These are phyloP conservation scores for Tridacna gigas DNA, from an alignment of 2,888 invertebrate species.

Conservation along the genomic window DNA sequence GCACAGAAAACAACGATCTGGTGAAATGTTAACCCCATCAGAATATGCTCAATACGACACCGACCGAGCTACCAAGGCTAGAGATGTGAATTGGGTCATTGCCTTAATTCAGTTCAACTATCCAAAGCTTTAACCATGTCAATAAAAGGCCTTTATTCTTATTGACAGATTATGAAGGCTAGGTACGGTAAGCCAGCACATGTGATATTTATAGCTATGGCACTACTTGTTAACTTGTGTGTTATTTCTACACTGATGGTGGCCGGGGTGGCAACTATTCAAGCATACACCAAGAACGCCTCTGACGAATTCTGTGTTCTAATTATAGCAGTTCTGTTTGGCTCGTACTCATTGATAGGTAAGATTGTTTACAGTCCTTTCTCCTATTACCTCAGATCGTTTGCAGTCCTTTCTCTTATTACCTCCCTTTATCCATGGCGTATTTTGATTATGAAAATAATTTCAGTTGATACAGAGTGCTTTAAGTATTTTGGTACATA, in stretches of 20 bases:
- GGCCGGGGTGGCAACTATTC: constrained; percentile 73
- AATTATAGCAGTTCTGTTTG: constrained; percentile 78
- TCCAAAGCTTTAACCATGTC: not conserved
- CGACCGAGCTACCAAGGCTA: no score
- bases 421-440: no score
- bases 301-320: constrained; percentile 78
- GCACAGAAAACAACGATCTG: no score
- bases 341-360: constrained; percentile 76
- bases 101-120: not conserved
- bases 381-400: not conserved
- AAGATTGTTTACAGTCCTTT: not conserved
- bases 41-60: no score
- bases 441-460: no score
- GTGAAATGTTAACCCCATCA: no score
- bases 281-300: constrained; percentile 73
- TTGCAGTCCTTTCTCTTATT: no score
- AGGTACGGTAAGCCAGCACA: constrained; percentile 77
- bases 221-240: constrained; percentile 78
- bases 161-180: constrained; percentile 74
- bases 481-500: no score
- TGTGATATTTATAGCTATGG: constrained; percentile 75
- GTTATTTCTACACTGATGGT: constrained; percentile 75
- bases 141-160: not conserved
- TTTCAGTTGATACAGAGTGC: no score
- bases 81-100: no score